Base-by-base conservation (phyloP, 2,113 vertebrate species). In the Dipodomys stephensi region DNA sequence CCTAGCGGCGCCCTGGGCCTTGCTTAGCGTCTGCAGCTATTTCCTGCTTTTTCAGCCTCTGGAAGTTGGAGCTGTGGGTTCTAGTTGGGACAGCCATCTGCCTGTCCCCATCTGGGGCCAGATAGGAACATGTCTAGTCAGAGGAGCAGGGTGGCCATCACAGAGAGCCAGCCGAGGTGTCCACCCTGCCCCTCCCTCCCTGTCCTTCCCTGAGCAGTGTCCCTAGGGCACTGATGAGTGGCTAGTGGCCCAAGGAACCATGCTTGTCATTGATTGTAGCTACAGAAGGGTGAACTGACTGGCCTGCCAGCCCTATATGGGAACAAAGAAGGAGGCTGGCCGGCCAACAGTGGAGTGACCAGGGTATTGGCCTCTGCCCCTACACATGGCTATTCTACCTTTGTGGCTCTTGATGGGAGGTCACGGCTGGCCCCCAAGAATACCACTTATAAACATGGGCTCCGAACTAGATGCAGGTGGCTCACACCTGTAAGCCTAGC, bases 241-340 rank as follows among this genome's bases (percentile, higher is more conserved):
- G 96, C 96, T 95, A 71, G 2, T 6, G 53, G 16, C 90, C 94
- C 89, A 90, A 67, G 94, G 87, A 83, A 87, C 67, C 81, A 83
- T 71, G 87, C 81, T 84, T 85, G 91, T 83, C 93, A 78, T 15
- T 90, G 77, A 39, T 94, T 95, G 93, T 85, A 96, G 96, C 96
- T 79, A 74, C 44, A 62, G 93, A 81, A 92, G 87, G 83, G 90
- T 49, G 88, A 80, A 73, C 64, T 28, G 0, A 64, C 87, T 92
- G 89, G 94, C 87, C 92, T 96, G 94, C 97, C 96, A 96, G 91
- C 91, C 94, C 94, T 80, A 69, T 95, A 95, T 79, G 93, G 94
- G 77, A 84, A 94, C 73, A n/a, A 91, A 79, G 93, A 91, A 85
- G 89, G 93, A 53, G 82, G 46, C 87, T 60, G 15, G 81, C 35